A percentile compares a stretch with the other conserved stretches of the same genome.
Conservation (phyloP, 1,140 invertebrate species). For the Caenorhabditis latens region DNA sequence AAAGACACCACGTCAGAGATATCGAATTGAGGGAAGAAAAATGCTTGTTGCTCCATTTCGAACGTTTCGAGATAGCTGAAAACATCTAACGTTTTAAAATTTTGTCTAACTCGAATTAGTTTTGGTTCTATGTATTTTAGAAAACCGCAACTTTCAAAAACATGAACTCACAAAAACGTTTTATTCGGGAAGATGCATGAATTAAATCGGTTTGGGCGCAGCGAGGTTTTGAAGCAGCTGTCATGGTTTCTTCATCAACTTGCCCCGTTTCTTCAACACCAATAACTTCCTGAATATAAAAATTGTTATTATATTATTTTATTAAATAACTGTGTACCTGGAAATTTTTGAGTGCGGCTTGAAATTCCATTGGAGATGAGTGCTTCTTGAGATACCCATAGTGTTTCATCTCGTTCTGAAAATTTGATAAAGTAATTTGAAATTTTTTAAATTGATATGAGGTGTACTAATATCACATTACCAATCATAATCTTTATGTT, state of each 20-base stretch:
- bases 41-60: conserved; percentile 47
- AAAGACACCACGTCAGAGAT: conserved; percentile 46
- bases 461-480: too few relatives aligned
- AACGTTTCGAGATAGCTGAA: conserved; percentile 39
- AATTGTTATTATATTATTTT: not conserved
- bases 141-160: too few relatives aligned
- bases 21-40: conserved; percentile 25
- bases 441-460: too few relatives aligned
- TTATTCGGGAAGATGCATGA: not conserved
- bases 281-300: not conserved
- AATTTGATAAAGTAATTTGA: not conserved
- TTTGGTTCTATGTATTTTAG: not conserved
- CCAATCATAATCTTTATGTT: too few relatives aligned
- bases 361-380: conserved; percentile 4
- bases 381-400: conserved; percentile 48
- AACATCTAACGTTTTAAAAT: not conserved
- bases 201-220: conserved; percentile 10
- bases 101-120: not conserved
- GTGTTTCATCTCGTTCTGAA: conserved; percentile 17
- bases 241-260: conserved; percentile 12
- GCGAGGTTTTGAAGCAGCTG: not conserved
- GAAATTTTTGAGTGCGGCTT: conserved; percentile 26
- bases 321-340: not conserved
- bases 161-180: conserved; percentile 30
- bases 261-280: conserved; percentile 9